Evolutionary conservation across 2,797 vertebrate genomes (phyloP), one percentile per base, ranked within the genome.

Genomic region (Gymnoscopelus braueri): DNA sequence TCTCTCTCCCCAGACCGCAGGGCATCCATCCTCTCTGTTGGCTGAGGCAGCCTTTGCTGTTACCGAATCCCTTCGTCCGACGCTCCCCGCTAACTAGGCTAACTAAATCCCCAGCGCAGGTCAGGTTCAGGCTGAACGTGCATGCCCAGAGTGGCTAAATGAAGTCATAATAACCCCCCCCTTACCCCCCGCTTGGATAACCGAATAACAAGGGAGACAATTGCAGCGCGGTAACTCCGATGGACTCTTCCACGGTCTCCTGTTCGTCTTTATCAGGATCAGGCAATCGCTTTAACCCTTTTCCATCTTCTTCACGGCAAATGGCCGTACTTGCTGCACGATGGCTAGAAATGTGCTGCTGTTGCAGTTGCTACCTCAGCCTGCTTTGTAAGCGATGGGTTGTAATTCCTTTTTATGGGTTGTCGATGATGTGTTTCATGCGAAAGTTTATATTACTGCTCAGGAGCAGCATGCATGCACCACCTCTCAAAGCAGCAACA

Each of bases 1-100:
- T 84, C 79, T 44, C 39, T 10, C 39, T 83, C 67, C 65, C 35
- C 69, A 80, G 65, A 90, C 89, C 88, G 83, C 84, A 85, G 82
- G 81, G 77, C 86, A 77, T 88, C 81, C 86, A 76, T 88, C 81
- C 86, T 89, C 86, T 89, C 80, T 78, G 83, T 72, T 80, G 84
- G 84, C 78, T 55, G 74, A 89, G 82, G 84, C 89, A 89, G 82
- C 74, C 70, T 3, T 69, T 3, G 55, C 71, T 82, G 75, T 75
- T 88, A 90, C 89, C 60, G 77, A 88, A 86, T 80, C 72, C 84
- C 70, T 66, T 1, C 48, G 77, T n/a, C 78, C 78, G 71, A 63
- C 9, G 19, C 67, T 73, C 61, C 59, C 58, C 66, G 65, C 72
- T 79, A 81, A 85, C 82, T 75, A 80, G 71, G 64, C 84, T 83